Conservation (phyloP, 2,113 vertebrate species). For the Aspidoscelis tigris region DNA sequence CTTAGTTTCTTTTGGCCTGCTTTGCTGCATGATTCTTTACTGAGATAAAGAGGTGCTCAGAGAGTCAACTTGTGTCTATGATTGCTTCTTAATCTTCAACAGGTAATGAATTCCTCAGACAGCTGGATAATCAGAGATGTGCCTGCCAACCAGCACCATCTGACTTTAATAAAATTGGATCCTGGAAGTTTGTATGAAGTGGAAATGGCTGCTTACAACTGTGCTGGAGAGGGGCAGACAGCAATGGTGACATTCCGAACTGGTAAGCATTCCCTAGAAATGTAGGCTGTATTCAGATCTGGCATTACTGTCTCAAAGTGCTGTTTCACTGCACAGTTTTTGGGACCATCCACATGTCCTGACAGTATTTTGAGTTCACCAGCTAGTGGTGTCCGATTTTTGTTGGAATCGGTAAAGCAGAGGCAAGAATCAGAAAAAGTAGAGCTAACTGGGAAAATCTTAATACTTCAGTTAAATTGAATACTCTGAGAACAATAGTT, state of each 20-base stretch:
- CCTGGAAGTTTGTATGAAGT: constrained; percentile 95
- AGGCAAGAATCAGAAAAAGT: too few relatives aligned
- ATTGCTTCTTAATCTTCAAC: constrained; percentile 55
- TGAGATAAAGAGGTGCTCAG: neutral
- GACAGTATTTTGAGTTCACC: too few relatives aligned
- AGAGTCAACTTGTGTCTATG: accelerated
- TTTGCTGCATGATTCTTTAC: neutral
- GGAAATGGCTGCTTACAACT: constrained; percentile 94
- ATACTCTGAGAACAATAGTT: too few relatives aligned
- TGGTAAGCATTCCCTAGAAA: constrained; percentile 73
- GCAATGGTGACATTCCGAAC: constrained; percentile 99
- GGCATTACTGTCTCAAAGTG: neutral
- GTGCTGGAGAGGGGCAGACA: constrained; percentile 90
- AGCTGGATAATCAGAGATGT: constrained; percentile 87
- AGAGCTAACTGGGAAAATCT: too few relatives aligned
- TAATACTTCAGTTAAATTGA: too few relatives aligned
- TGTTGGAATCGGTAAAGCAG: too few relatives aligned
- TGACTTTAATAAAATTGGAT: constrained; percentile 88
- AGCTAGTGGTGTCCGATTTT: too few relatives aligned
- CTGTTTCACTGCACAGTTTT: too few relatives aligned
- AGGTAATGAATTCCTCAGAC: constrained; percentile 84
- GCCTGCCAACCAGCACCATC: constrained; percentile 84
- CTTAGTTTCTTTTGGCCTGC: neutral
- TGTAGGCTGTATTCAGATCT: neutral
- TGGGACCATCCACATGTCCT: too few relatives aligned